Percentiles rank a stretch among this genome's conserved stretches.
These are phyloP conservation scores for Lasioglossum lativentre DNA, from an alignment of 2,888 invertebrate genomes.

Conservation along the genomic window DNA sequence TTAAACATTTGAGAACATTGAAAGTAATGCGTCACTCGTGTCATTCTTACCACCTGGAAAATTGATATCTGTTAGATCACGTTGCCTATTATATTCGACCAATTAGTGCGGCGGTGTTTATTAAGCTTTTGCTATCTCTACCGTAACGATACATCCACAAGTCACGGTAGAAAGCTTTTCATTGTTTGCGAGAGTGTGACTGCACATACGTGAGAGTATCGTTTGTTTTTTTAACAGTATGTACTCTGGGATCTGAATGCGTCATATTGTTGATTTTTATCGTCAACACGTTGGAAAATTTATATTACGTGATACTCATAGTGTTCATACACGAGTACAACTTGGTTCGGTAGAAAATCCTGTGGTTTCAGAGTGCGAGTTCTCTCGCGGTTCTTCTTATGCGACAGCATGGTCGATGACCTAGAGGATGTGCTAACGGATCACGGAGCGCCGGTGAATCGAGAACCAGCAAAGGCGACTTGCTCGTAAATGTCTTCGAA, in stretches of 20 bases:
- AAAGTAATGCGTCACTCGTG: not conserved
- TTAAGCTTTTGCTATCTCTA: not conserved
- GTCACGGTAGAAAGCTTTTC: not conserved
- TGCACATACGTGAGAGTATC: not conserved
- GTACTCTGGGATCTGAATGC: not conserved
- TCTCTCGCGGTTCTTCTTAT: constrained; percentile 20
- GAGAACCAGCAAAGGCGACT: constrained; percentile 49
- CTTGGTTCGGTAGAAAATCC: constrained; percentile 21
- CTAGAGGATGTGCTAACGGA: constrained; percentile 75
- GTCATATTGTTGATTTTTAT: not conserved
- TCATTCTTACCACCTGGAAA: not conserved
- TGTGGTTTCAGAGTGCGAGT: constrained; percentile 18
- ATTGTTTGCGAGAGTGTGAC: not conserved
- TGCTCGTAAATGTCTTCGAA: constrained; percentile 44
- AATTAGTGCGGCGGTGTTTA: not conserved
- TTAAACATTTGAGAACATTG: not conserved
- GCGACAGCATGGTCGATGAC: constrained; percentile 73
- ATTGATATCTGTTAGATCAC: not conserved
- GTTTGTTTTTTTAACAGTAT: not conserved
- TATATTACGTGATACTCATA: not conserved
- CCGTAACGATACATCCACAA: not conserved
- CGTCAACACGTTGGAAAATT: not conserved
- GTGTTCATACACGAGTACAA: not conserved
- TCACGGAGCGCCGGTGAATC: constrained; percentile 64
- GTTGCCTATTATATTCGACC: not conserved